Conservation (phyloP, 2,113 vertebrate genomes). For the Garra rufa region DNA sequence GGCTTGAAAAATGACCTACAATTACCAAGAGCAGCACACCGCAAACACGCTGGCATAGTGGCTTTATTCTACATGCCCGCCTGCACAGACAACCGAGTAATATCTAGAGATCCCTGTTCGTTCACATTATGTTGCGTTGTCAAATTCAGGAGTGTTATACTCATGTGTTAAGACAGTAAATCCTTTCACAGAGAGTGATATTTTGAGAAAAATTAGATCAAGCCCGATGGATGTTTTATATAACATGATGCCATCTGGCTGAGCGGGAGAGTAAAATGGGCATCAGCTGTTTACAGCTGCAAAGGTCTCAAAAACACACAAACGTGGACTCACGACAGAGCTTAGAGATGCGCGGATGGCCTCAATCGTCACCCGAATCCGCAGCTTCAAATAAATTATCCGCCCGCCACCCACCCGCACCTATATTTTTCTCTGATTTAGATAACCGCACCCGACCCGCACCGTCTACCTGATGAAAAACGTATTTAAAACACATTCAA, state of each 20-base stretch:
- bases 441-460: too few relatives aligned
- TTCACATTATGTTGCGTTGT: not conserved
- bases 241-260: constrained; percentile 48
- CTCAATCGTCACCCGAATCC: too few relatives aligned
- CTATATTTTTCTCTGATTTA: too few relatives aligned
- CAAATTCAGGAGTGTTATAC: constrained; percentile 4
- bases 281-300: constrained; percentile 47
- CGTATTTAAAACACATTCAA: too few relatives aligned
- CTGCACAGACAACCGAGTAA: not conserved
- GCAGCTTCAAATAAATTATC: too few relatives aligned
- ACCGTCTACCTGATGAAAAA: too few relatives aligned
- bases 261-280: not conserved
- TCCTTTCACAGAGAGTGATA: not conserved
- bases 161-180: constrained; percentile 27
- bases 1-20: constrained; percentile 50
- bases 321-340: not conserved
- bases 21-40: constrained; percentile 18
- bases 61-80: not conserved
- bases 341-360: too few relatives aligned
- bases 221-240: constrained; percentile 35
- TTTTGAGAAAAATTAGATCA: constrained; percentile 30
- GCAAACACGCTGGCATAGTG: not conserved
- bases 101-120: not conserved
- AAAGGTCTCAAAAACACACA: constrained; percentile 21
- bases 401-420: too few relatives aligned